Evolutionary conservation across 2,797 vertebrate genomes (phyloP), one percentile per base, ranked within the genome.

Genomic region (Pangasius macronema): DNA sequence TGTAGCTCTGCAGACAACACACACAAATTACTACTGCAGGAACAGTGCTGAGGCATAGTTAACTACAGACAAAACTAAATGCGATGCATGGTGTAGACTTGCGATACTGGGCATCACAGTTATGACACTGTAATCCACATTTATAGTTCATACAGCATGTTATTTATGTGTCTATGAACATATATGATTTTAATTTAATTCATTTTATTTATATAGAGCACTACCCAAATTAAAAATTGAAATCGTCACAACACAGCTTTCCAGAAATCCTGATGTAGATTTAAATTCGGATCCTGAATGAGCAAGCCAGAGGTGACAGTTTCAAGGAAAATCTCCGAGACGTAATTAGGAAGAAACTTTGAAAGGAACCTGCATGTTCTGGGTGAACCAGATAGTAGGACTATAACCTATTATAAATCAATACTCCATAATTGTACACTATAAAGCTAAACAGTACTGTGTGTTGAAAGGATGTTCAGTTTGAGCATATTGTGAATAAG

Each of bases 1-100:
- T 84, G 89, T 27, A 96, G 89, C 67, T 90, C 96, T 96, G 91
- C 49, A 89, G 5, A 51, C 8, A 86, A 63, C 24, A 76, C 10
- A 65, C 49, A 81, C 42, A 76, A 20, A 53, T 80, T 22, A 36
- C 11, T 70, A 42, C 51, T 65, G 24, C 3, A 85, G 70, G 59
- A 16, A 53, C 5, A 55, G 6, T 22, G 11, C 33, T 36, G 49
- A 70, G 49, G 16, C 11, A 33, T 9, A 3, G 16, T 49, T 61
- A 9, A 46, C 39, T 63, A 42, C 46, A 39, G 49, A 22, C 20
- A 20, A 83, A n/a, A 75, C 36, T 70, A 73, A 4, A 39, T 27
- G 5, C 14, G 73, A 30, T n/a, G 13, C 72, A 51, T 51, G 46
- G 0, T 49, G 24, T n/a, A 72, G 16, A 46, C 39, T 46, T 70